These are phyloP conservation scores for Formicarius rufipectus DNA, from an alignment of 2,113 vertebrate genomes.

Conservation along the genomic window DNA sequence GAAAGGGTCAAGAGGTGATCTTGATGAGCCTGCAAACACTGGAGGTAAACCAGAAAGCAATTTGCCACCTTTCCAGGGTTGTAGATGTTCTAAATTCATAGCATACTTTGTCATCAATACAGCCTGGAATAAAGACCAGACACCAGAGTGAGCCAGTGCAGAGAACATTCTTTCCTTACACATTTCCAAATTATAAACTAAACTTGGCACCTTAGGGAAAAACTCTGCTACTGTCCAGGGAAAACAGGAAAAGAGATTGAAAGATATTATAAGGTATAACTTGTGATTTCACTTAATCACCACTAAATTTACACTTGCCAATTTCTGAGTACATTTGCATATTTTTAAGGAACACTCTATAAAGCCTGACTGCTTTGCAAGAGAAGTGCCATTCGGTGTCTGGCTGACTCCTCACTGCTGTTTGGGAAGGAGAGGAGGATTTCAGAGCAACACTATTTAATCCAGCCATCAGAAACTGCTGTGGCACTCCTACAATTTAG, in stretches of 20 bases:
- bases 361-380: not conserved
- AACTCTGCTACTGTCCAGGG: not conserved
- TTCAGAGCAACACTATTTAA: slow-evolving; percentile 13
- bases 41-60: slow-evolving; percentile 8
- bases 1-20: slow-evolving; percentile 10
- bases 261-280: not conserved
- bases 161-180: not conserved
- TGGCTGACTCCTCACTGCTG: not conserved
- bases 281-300: not conserved
- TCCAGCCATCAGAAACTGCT: not conserved
- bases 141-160: not conserved
- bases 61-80: not conserved
- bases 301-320: not conserved
- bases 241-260: not conserved
- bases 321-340: not conserved
- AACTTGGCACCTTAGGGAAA: not conserved
- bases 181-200: not conserved
- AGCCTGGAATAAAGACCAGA: slow-evolving; percentile 12
- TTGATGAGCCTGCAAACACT: not conserved
- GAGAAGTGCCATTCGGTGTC: not conserved
- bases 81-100: not conserved
- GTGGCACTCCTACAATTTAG: not conserved
- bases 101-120: slow-evolving; percentile 20
- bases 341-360: not conserved
- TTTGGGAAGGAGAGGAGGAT: slow-evolving; percentile 7